Base-by-base conservation (phyloP, 2,888 invertebrate genomes). In the Lypha dubia region DNA sequence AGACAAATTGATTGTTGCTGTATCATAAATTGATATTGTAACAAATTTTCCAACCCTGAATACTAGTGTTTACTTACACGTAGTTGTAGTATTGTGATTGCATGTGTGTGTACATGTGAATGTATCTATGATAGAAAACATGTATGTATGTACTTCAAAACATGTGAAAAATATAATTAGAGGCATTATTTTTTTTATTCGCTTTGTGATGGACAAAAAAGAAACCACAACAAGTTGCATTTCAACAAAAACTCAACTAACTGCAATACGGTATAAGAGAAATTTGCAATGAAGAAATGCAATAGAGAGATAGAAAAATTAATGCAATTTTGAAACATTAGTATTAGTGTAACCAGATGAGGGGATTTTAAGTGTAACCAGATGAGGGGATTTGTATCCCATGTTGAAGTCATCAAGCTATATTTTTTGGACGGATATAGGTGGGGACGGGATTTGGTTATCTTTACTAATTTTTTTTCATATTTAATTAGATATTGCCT, bases 211-310 rank as follows among this genome's bases (percentile, higher is more conserved):
- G 2, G 4, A 13, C 3, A 49, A 46, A 17, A 15, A 24, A 0
- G 5, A 13, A 51, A 53, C 24, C 24, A 53, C 58, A 32, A 58
- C 58, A 58, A 58, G 58, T 58, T 35, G 32, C 58, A 58, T 32
- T 17, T 11, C 17, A 58, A 58, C 4, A n/a, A 56, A 56, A 24
- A 28, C 15, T 51, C 22, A 20, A 56, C 15, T 17, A 58, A 58
- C 41, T 41, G 41, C 62, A 71, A 32, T 35, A n/a, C 17, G 38
- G 13, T 8, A 24, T 20, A 62, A 38, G 24, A 62, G 62, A 41
- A 41, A 41, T 24, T 38, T 24, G 62, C 41, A 62, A 62, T 15
- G 41, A 20, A 38, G 38, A 1, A 35, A 24, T 7, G 9, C 24
- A 62, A 3, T 41, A 24, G 1, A 20, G 38, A 13, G 3, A n/a